Evolutionary conservation across 2,888 invertebrate species (phyloP).

Genomic region (Brachycybe producta): DNA sequence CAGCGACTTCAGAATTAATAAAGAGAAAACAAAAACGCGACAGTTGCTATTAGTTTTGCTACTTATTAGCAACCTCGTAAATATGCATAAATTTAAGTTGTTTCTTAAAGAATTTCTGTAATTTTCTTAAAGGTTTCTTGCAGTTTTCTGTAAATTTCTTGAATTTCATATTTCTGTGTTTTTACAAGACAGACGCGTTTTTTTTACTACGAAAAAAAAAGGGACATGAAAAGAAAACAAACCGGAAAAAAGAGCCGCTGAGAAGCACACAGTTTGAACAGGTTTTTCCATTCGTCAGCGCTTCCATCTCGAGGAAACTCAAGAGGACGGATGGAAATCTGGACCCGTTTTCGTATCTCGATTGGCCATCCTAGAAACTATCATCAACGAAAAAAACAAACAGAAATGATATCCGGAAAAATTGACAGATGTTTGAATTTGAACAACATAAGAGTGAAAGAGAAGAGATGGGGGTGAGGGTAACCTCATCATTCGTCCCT

Average conservation of each 20-base stretch:
- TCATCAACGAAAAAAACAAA: slow-evolving; percentile 25
- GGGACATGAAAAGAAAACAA: slow-evolving; percentile 38
- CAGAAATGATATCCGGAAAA: neutral
- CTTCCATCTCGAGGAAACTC: slow-evolving; percentile 60
- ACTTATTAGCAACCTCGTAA: neutral
- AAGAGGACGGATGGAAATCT: slow-evolving; percentile 59
- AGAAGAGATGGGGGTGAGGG: neutral
- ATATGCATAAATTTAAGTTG: neutral
- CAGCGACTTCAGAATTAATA: slow-evolving; percentile 57
- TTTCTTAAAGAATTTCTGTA: too few species aligned
- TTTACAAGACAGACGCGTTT: too few species aligned
- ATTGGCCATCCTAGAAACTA: slow-evolving; percentile 58
- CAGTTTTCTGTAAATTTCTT: too few species aligned
- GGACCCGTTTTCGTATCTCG: slow-evolving; percentile 49
- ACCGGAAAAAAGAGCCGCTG: slow-evolving; percentile 88
- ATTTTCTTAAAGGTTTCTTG: too few species aligned
- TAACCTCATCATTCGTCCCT: too few species aligned
- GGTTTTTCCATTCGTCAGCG: slow-evolving; percentile 64
- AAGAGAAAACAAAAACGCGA: too few species aligned
- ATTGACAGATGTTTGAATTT: slow-evolving; percentile 1
- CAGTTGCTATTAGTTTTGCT: neutral
- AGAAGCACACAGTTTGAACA: slow-evolving; percentile 89
- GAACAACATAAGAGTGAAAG: slow-evolving; percentile 3
- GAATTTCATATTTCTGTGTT: too few species aligned
- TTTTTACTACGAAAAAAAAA: too few species aligned